Evolutionary conservation across 2,113 vertebrate species (phyloP), one percentile per base, ranked within the genome.

Genomic region (Dryoscopus gambensis): DNA sequence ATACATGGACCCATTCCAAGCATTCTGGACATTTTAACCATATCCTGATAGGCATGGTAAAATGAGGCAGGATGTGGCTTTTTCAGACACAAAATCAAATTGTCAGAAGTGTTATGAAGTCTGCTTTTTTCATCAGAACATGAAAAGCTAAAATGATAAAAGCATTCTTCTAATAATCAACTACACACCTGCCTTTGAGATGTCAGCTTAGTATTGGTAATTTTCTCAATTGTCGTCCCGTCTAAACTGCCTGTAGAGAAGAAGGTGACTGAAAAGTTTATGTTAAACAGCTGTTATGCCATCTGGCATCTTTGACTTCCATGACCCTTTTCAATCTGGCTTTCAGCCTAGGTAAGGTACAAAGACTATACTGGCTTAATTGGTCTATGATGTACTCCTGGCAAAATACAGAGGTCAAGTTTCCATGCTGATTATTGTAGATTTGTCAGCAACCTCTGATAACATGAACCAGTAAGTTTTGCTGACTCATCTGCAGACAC

Each of bases 281-380:
- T 87, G 74, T 86, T 93, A 94, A 94, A 84, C 95, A 96, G 90
- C 93, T 97, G 95, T 84, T 90, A 24, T 7, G 33, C 96, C 96
- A 97, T 97, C 94, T 97, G 97, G 94, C 93, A 92, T 82, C 73
- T 91, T 57, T 91, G 93, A 95, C 94, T 92, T 88, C 65, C 40
- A 37, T 0, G 76, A 95, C 90, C 96, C 86, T 69, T 93, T 90
- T 50, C 95, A 95, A 56, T 93, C 89, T 97, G 96, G 82, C 92
- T 97, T 88, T 91, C 94, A 97, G 96, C 89, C 93, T 87, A 87
- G 94, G 75, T 90, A 30, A 84, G 76, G 68, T 91, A 64, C 89
- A 88, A 87, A 88, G 60, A 81, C 71, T 70, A 16, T 19, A 44
- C 11, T 56, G 88, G 40, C 85, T 95, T 97, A 96, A 97, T 95